These are phyloP conservation scores for Drosophila borealis DNA, from an alignment of 2,888 invertebrate genomes.

Conservation along the genomic window DNA sequence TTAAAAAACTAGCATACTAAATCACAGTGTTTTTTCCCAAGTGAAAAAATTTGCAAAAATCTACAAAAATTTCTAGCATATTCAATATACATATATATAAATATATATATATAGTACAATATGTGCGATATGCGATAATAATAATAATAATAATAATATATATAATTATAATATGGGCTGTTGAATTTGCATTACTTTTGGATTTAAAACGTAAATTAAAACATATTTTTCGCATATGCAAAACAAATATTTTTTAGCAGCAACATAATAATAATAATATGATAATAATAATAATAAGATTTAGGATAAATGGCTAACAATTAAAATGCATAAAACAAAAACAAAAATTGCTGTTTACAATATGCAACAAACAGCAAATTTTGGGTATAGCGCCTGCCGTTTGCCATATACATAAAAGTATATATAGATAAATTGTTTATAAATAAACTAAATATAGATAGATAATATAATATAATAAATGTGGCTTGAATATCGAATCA, in stretches of 20 bases:
- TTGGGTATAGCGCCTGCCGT: slow-evolving; percentile 58
- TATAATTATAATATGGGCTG: slow-evolving; percentile 37
- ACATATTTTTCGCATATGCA: slow-evolving; percentile 48
- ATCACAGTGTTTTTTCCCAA: slow-evolving; percentile 82
- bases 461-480: slow-evolving; percentile 47
- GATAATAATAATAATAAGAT: slow-evolving; percentile 37
- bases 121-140: slow-evolving; percentile 39
- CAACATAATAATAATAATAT: slow-evolving; percentile 47
- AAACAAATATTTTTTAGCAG: slow-evolving; percentile 45
- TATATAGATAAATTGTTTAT: slow-evolving; percentile 19
- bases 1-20: slow-evolving; percentile 83
- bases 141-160: slow-evolving; percentile 20
- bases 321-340: slow-evolving; percentile 80
- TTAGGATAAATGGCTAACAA: slow-evolving; percentile 78
- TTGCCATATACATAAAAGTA: slow-evolving; percentile 36
- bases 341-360: slow-evolving; percentile 61
- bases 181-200: slow-evolving; percentile 33
- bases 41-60: slow-evolving; percentile 72
- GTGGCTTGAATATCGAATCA: slow-evolving; percentile 76
- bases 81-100: slow-evolving; percentile 4
- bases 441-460: slow-evolving; percentile 17
- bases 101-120: slow-evolving; percentile 46
- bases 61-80: slow-evolving; percentile 65
- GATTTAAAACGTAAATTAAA: slow-evolving; percentile 73
- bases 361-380: slow-evolving; percentile 66